These are phyloP conservation scores for Chrysotoxum bicinctum DNA, from an alignment of 2,888 invertebrate species.

Conservation along the genomic window DNA sequence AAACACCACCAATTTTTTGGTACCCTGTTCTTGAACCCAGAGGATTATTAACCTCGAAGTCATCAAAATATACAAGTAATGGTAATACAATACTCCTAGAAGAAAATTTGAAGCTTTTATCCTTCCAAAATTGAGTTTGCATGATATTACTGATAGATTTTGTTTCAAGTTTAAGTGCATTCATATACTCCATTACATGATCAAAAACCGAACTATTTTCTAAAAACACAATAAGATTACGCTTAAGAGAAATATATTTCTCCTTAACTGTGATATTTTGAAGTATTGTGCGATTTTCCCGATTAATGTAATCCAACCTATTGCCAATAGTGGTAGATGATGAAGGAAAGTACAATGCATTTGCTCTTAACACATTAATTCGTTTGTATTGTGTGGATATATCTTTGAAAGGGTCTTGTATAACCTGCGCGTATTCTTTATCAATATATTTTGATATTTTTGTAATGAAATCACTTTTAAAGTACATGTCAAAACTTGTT, in stretches of 20 bases:
- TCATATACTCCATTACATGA: background rate
- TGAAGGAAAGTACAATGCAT: constrained; percentile 10
- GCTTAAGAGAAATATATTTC: constrained; percentile 13
- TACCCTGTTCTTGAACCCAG: background rate
- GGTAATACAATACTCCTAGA: background rate
- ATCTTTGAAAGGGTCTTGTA: background rate
- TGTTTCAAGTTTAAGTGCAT: too few relatives aligned
- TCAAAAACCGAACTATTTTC: constrained; percentile 5
- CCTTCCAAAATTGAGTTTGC: constrained; percentile 13
- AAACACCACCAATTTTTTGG: constrained; percentile 2
- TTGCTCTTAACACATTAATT: background rate
- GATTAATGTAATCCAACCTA: constrained; percentile 4
- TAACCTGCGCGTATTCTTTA: background rate
- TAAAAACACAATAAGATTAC: background rate
- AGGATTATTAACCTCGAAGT: too few relatives aligned
- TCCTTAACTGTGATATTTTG: constrained; percentile 6
- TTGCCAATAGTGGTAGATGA: background rate
- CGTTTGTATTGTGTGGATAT: constrained; percentile 8
- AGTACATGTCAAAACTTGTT: background rate
- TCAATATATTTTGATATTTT: background rate
- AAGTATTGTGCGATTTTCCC: constrained; percentile 1
- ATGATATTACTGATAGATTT: constrained; percentile 9
- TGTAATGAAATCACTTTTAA: background rate
- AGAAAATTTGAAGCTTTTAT: background rate
- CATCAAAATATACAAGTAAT: background rate